phyloP scores from a whole-genome alignment of 1,140 invertebrate species.

The Meloidogyne exigua region DNA sequence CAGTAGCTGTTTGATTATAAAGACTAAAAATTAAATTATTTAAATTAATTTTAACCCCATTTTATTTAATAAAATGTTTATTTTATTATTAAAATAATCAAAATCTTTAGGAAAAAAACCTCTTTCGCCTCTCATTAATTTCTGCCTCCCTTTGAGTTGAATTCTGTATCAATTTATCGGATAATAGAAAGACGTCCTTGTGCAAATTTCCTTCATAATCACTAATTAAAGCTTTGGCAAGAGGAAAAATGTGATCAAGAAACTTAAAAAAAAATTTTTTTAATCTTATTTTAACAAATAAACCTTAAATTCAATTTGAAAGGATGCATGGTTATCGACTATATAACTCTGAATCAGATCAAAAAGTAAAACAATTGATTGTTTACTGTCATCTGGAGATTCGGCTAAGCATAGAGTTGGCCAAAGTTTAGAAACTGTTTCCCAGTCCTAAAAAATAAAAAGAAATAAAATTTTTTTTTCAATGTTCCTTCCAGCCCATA shows the following conservation, averaged over 20 bases:
- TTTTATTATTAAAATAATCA: neutral
- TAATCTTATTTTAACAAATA: conserved; percentile 2
- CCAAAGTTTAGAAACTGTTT: conserved; percentile 73
- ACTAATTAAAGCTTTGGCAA: conserved; percentile 31
- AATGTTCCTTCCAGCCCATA: too few relatives aligned
- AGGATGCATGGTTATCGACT: conserved; percentile 67
- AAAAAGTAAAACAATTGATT: conserved; percentile 75
- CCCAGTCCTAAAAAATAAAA: conserved; percentile 71
- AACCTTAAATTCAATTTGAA: conserved; percentile 64
- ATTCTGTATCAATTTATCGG: conserved; percentile 26
- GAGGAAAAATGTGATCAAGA: conserved; percentile 39
- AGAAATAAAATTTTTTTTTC: too few relatives aligned
- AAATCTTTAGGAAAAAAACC: neutral
- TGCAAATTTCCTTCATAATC: conserved; percentile 43
- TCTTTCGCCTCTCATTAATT: neutral
- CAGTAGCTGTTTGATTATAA: neutral
- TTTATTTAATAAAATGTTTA: too few relatives aligned
- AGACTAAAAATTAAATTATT: neutral
- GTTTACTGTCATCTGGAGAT: conserved; percentile 69
- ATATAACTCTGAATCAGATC: conserved; percentile 69
- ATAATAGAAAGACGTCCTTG: neutral
- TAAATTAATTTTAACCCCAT: neutral
- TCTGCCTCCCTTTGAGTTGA: neutral
- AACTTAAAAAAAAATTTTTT: conserved; percentile 39
- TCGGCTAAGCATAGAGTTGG: conserved; percentile 66